Percentiles rank a stretch among this genome's conserved stretches.
These are phyloP conservation scores for Scortum barcoo DNA, from an alignment of 2,113 vertebrate genomes.

Conservation along the genomic window DNA sequence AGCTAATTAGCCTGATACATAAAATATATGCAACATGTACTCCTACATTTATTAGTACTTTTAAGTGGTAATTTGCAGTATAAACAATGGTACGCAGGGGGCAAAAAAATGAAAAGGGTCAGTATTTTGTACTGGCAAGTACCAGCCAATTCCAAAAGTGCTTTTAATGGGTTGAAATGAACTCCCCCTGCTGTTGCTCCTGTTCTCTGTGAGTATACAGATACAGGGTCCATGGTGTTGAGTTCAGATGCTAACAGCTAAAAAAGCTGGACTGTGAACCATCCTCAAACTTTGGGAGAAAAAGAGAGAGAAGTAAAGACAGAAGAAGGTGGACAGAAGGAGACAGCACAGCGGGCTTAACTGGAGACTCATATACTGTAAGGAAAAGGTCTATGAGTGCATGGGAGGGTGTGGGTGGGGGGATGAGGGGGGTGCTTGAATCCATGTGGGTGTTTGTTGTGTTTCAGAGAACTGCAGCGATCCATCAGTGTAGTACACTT, in stretches of 20 bases:
- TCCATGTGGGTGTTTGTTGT: slow-evolving; percentile 11
- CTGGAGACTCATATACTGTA: not conserved
- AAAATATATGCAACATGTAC: not conserved
- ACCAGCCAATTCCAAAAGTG: not conserved
- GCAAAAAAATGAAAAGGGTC: not conserved
- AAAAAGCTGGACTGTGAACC: not conserved
- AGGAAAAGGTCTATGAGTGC: not conserved
- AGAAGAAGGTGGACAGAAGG: not conserved
- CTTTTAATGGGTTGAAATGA: slow-evolving; percentile 4
- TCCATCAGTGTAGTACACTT: slow-evolving; percentile 3
- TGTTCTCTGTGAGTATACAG: not conserved
- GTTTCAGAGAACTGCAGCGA: not conserved
- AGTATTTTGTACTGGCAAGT: not conserved
- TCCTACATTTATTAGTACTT: slow-evolving; percentile 28
- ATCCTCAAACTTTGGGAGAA: not conserved
- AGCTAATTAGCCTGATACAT: not conserved
- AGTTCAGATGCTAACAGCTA: not conserved
- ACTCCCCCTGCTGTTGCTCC: not conserved
- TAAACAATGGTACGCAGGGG: not conserved
- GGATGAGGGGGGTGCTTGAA: not conserved
- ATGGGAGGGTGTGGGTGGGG: too few relatives aligned
- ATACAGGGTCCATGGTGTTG: not conserved
- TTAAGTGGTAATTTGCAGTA: slow-evolving; percentile 18
- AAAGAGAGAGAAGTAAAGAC: not conserved
- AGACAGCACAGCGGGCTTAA: too few relatives aligned